phyloP scores from a whole-genome alignment of 64 coral and sea anemone species.

The Cladopsammia gracilis region DNA sequence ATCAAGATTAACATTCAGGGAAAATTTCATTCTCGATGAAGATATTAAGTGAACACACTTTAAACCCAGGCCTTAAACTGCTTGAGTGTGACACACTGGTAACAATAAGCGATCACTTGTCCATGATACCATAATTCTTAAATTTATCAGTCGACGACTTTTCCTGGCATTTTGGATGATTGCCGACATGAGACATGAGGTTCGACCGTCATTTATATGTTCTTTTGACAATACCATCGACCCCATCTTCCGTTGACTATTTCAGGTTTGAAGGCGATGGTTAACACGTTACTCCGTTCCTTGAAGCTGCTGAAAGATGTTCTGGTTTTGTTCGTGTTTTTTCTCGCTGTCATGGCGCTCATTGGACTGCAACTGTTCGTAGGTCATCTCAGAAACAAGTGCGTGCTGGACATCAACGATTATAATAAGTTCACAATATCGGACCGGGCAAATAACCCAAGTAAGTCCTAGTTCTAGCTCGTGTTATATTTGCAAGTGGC shows the following conservation, averaged over 20 bases:
- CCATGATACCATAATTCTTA: no score
- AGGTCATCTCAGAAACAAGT: conserved; percentile 74
- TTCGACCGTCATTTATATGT: no score
- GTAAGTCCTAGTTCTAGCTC: background rate
- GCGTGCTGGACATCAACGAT: conserved; percentile 26
- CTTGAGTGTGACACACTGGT: no score
- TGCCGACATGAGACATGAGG: no score
- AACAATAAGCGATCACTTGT: no score
- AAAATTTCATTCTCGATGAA: no score
- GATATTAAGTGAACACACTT: no score
- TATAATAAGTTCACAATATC: background rate
- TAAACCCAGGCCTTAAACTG: no score
- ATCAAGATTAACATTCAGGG: no score
- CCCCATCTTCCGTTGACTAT: background rate
- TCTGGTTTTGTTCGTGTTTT: conserved; percentile 66
- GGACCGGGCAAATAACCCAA: conserved; percentile 22
- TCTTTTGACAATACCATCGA: background rate
- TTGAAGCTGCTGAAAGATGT: conserved; percentile 81
- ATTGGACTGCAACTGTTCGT: conserved; percentile 70
- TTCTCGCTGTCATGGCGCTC: conserved; percentile 75
- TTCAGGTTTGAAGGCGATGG: conserved; percentile 75
- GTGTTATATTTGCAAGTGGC: no score
- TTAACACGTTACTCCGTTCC: conserved; percentile 74
- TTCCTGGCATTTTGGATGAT: no score
- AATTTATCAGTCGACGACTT: no score